Conservation (phyloP, 2,113 vertebrate species). For the Baryphthengus martii region DNA sequence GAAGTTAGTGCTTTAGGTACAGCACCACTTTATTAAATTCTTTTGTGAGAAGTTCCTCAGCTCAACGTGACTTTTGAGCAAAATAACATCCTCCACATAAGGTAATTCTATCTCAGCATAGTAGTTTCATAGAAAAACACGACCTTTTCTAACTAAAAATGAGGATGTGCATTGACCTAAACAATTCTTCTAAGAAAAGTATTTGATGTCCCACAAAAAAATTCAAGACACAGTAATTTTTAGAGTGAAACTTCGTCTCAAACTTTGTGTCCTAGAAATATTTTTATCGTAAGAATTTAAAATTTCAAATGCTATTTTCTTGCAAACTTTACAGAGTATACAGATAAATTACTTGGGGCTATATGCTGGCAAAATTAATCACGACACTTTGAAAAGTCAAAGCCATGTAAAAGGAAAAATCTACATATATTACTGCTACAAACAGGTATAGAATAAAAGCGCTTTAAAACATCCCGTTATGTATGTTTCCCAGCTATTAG, state of each 20-base stretch:
- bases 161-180: neutral
- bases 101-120: neutral
- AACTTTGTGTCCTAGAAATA: neutral
- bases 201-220: neutral
- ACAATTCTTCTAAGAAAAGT: neutral
- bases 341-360: neutral
- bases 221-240: neutral
- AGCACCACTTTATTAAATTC: neutral
- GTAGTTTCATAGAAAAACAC: neutral
- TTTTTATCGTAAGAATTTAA: neutral
- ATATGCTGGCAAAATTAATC: neutral
- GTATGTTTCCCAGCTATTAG: neutral
- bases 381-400: neutral
- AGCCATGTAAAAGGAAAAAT: neutral
- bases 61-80: neutral
- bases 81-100: neutral
- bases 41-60: neutral
- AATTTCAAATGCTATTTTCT: neutral
- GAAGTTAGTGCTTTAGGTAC: neutral
- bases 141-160: neutral
- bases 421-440: neutral
- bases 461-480: neutral
- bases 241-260: neutral
- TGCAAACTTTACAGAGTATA: neutral
- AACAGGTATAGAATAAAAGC: neutral